Base-by-base conservation (phyloP, 2,888 invertebrate species). In the Pheosia tremula region DNA sequence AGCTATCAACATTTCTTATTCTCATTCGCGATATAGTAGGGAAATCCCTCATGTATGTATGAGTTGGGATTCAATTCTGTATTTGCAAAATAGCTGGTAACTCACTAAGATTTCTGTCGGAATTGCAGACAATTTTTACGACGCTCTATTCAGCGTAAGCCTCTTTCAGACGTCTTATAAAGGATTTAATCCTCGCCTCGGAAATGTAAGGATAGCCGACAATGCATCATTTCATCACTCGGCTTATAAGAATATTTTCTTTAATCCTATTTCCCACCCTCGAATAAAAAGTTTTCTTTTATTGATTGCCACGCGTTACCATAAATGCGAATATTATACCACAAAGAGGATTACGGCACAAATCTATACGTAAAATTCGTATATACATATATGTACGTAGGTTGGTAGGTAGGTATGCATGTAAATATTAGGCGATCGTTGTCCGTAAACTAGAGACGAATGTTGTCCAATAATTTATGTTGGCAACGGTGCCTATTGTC, bases 391-490 rank as follows among this genome's bases (percentile, higher is more conserved):
- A 24, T 24, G 24, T 24, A 24, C 24, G 24, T 24, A 24, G 24
- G 2, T 24, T 1, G 2, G 24, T 24, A 24, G 24, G 70, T 59
- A 63, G 74, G 69, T 53, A 68, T 71, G 71, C 82, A 82, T 83
- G 83, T 84, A 87, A 87, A 88, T 90, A 88, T 87, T 88, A 80
- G 82, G 69, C 74, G 80, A 82, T 83, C 78, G 76, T 74, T 78
- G 84, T 81, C 79, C 74, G 82, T 77, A 80, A 82, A 85, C 83
- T 82, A 74, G 72, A 86, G 85, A 87, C 84, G 84, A 87, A 87
- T 85, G 83, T 82, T 83, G 83, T 78, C 79, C 82, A 78, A 86
- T 90, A 90, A 90, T 88, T 90, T 90, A 89, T 87, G 86, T 89
- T 84, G 83, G 83, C 84, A 82, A 79, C 79, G 80, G 75, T 69